Conservation (phyloP, 2,888 invertebrate species). For the Clepsis dumicolana region DNA sequence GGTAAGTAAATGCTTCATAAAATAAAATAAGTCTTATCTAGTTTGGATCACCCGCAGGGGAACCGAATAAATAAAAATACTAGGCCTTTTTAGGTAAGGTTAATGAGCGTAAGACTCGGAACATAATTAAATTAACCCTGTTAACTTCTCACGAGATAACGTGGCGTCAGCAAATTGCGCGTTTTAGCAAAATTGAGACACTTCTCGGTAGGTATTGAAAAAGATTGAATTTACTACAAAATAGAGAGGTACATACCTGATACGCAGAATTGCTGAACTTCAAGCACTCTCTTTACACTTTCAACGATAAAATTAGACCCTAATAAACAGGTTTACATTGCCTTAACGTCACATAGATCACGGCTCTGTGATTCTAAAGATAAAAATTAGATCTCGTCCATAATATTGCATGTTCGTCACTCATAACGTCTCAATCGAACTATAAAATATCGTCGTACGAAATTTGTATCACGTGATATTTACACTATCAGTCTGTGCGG, state of each 20-base stretch:
- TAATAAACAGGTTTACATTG: constrained; percentile 70
- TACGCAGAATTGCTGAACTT: constrained; percentile 65
- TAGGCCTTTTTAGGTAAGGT: constrained; percentile 41
- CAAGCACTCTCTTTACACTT: constrained; percentile 75
- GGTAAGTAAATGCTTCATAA: constrained; percentile 70
- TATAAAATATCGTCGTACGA: constrained; percentile 45
- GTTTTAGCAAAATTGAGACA: constrained; percentile 8
- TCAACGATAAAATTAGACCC: constrained; percentile 66
- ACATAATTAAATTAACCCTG: constrained; percentile 71
- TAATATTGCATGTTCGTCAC: constrained; percentile 72
- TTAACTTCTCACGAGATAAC: constrained; percentile 57
- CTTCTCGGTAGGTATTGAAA: constrained; percentile 16
- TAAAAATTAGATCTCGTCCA: constrained; percentile 66
- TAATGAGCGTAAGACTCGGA: constrained; percentile 40
- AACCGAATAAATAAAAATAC: constrained; percentile 65
- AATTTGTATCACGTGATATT: constrained; percentile 56
- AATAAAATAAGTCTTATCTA: constrained; percentile 54
- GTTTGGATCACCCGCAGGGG: constrained; percentile 50
- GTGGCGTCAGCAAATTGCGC: constrained; percentile 20
- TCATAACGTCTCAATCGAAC: constrained; percentile 56
- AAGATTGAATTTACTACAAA: constrained; percentile 56
- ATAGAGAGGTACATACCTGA: constrained; percentile 74
- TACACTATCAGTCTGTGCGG: constrained; percentile 66
- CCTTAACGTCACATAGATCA: constrained; percentile 74
- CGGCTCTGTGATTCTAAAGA: constrained; percentile 64